phyloP scores from a whole-genome alignment of 2,888 invertebrate species.

The Meiosimyza platycephala region DNA sequence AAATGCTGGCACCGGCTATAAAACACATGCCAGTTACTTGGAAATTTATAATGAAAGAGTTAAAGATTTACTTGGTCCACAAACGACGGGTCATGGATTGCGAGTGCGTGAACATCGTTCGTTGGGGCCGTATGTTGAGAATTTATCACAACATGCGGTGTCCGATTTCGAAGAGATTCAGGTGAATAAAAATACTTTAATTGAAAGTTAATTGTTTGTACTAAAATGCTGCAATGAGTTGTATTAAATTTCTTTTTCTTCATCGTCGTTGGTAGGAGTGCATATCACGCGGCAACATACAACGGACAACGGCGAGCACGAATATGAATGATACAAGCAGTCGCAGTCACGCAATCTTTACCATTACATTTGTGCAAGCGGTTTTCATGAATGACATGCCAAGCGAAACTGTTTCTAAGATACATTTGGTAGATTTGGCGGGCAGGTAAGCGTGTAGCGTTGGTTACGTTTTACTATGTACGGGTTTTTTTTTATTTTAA shows the following conservation, averaged over 20 bases:
- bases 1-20: conserved; percentile 84
- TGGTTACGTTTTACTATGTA: no score
- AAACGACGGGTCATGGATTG: conserved; percentile 75
- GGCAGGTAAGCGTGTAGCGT: conserved; percentile 73
- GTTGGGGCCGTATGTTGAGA: conserved; percentile 87
- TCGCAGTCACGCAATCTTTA: conserved; percentile 91
- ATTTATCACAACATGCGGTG: conserved; percentile 85
- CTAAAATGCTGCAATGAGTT: neutral
- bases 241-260: conserved; percentile 24
- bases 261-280: conserved; percentile 71
- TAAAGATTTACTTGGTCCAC: conserved; percentile 75
- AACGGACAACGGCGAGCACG: conserved; percentile 87
- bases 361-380: conserved; percentile 89
- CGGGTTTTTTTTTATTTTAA: no score
- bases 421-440: conserved; percentile 89
- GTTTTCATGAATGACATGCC: conserved; percentile 88
- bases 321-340: conserved; percentile 94
- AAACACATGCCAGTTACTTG: conserved; percentile 87
- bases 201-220: conserved; percentile 31
- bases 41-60: conserved; percentile 90
- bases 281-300: conserved; percentile 83
- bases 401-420: conserved; percentile 89
- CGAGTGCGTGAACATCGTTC: conserved; percentile 84
- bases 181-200: conserved; percentile 67
- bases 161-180: conserved; percentile 89